Percentiles rank a stretch among this genome's conserved stretches.
phyloP scores from a whole-genome alignment of 2,888 invertebrate genomes.

The Tinea pellionella region DNA sequence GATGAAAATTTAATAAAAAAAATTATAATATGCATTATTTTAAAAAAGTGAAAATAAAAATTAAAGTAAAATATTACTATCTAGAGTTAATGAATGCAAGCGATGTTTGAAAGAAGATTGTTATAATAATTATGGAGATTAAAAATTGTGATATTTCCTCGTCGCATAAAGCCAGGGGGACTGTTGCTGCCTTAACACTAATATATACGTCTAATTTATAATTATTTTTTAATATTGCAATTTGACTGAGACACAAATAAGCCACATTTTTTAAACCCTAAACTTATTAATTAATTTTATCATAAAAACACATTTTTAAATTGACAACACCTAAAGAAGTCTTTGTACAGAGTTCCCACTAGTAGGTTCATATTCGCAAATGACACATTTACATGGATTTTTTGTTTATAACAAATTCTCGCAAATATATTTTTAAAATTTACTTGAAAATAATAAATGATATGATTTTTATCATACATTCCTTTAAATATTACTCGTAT shows the following conservation, averaged over 20 bases:
- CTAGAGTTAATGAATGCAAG: no score
- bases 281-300: constrained; percentile 24
- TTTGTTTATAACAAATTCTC: background rate
- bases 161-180: background rate
- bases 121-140: no score
- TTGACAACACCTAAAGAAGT: constrained; percentile 54
- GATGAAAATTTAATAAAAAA: background rate
- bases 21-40: no score
- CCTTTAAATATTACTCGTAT: no score
- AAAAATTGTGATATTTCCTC: no score
- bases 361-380: constrained; percentile 18
- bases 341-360: constrained; percentile 39
- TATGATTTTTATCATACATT: no score
- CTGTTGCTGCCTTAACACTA: constrained; percentile 1
- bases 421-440: no score
- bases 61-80: no score
- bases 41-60: no score
- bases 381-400: constrained; percentile 30
- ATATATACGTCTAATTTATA: no score
- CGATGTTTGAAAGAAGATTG: no score
- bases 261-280: constrained; percentile 44
- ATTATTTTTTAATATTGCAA: constrained; percentile 34
- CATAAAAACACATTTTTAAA: constrained; percentile 35
- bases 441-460: no score
- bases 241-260: constrained; percentile 41